Base-by-base conservation (phyloP, 2,797 vertebrate species). In the Chanos chanos region DNA sequence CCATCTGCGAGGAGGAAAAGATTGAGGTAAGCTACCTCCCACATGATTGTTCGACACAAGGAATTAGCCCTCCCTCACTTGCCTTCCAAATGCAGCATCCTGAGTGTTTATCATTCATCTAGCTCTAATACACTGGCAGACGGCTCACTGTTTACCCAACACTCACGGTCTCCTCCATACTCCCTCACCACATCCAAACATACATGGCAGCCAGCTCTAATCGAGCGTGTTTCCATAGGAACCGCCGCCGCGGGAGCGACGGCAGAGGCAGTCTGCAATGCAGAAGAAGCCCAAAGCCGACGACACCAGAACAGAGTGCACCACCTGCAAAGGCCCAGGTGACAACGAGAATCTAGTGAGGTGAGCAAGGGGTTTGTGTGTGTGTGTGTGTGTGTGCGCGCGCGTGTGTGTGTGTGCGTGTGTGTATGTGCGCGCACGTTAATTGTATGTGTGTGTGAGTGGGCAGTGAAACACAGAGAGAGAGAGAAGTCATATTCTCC, bases 331-430 rank as follows among this genome's bases (percentile, higher is more conserved):
- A 80, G 93, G 93, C 41, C 94, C 91, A 1, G 96, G 95, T n/a
- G 95, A 97, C 86, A 97, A 97, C 70, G 96, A 99, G 77, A 99
- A 97, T 87, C 90, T 98, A 31, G 95, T 99, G 81, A 97, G 96
- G 96, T 44, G 51, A n/a, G 47, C n/a, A 7, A 19, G 33, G 30
- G 64, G 52, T 21, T 7, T 0, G 37, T 4, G 39, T 52, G 19
- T 2, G 22, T 57, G 9, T 58, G 56, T 31, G 45, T 33, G 13
- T 63, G 25, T 59, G 47, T 9, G 49, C n/a, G 33, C 41, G 34
- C 60, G 39, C 63, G 47, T 45, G 36, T 39, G 68, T 18, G 40
- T 55, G 27, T 36, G 47, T 49, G 51, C 37, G 64, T 41, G 41
- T 57, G 60, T 44, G 33, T 7, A 48, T 30, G 37, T 13, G 48